phyloP scores from a whole-genome alignment of 1,140 invertebrate genomes.

The Drosophila orena region DNA sequence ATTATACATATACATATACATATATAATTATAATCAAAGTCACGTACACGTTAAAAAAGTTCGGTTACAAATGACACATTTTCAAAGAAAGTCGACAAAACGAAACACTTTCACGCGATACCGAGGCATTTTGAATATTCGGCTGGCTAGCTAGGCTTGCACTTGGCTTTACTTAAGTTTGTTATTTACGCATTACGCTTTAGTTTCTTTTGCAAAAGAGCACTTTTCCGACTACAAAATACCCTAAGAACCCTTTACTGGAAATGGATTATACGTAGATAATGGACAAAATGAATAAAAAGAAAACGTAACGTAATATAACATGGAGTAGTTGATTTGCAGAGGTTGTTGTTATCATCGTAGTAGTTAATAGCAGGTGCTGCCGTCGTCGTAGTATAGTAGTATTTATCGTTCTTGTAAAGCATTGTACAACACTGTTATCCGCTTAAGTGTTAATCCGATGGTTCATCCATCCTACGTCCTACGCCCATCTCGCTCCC shows the following conservation, averaged over 20 bases:
- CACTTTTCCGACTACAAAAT: conserved; percentile 66
- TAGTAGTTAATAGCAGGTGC: conserved; percentile 29
- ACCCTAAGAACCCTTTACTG: conserved; percentile 70
- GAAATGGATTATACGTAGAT: conserved; percentile 65
- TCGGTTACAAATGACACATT: conserved; percentile 17
- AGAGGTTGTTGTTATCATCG: conserved; percentile 33
- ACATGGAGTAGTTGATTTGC: conserved; percentile 36
- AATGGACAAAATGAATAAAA: conserved; percentile 27
- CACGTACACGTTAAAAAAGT: conserved; percentile 24
- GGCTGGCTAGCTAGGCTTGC: conserved; percentile 41
- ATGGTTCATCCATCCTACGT: conserved; percentile 6
- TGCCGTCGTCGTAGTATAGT: conserved; percentile 23
- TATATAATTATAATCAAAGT: conserved; percentile 38
- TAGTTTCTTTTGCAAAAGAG: conserved; percentile 51
- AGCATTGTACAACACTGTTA: conserved; percentile 46
- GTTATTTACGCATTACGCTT: conserved; percentile 7
- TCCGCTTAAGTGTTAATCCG: conserved; percentile 35
- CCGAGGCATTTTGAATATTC: conserved; percentile 26
- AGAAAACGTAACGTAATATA: conserved; percentile 44
- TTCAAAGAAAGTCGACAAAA: conserved; percentile 14
- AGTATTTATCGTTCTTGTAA: conserved; percentile 25
- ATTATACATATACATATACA: conserved; percentile 33
- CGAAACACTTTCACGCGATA: conserved; percentile 18
- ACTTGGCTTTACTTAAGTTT: conserved; percentile 22
- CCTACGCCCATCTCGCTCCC: conserved; percentile 8